These are phyloP conservation scores for Mesitornis unicolor DNA, from an alignment of 2,113 vertebrate genomes.

Conservation along the genomic window DNA sequence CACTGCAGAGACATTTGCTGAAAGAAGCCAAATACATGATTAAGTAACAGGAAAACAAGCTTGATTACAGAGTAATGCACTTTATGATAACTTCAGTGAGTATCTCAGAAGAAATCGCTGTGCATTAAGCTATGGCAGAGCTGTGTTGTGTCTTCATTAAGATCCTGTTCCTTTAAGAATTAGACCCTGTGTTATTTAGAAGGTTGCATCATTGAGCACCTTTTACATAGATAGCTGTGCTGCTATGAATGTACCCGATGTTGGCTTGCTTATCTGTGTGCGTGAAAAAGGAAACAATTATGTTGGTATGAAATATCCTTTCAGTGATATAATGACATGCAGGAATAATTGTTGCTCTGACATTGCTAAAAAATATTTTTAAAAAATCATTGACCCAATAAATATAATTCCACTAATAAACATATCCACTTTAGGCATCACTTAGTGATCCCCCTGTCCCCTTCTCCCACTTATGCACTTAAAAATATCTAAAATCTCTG, in stretches of 20 bases:
- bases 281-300: background rate
- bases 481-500: background rate
- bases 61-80: background rate
- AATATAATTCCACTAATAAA: background rate
- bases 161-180: background rate
- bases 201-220: background rate
- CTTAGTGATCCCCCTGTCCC: background rate
- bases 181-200: background rate
- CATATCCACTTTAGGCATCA: background rate
- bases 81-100: background rate
- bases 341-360: background rate
- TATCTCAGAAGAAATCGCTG: background rate
- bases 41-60: background rate
- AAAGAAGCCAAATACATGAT: background rate
- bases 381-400: background rate
- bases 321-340: background rate
- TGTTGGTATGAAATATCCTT: background rate
- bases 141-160: background rate
- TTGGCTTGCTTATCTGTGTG: background rate
- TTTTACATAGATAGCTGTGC: background rate
- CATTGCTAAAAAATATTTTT: background rate
- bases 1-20: background rate
- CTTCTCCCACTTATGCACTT: background rate
- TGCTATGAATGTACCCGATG: background rate
- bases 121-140: background rate